Percentiles rank a stretch among this genome's conserved stretches.
These are phyloP conservation scores for Sciurus vulgaris DNA, from an alignment of 2,797 vertebrate genomes.

Conservation along the genomic window DNA sequence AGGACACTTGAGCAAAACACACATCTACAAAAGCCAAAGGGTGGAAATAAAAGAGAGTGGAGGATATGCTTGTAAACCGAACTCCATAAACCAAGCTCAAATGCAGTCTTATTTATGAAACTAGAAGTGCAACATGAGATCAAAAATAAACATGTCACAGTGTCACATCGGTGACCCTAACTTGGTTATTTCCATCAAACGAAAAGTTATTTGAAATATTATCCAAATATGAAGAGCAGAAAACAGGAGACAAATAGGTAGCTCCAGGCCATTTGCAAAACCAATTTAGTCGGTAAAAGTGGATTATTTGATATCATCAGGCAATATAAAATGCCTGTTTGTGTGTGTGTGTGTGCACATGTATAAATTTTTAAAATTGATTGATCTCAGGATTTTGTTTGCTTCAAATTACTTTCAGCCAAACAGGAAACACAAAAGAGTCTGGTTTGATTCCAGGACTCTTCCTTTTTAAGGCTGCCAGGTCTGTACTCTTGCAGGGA, in stretches of 20 bases:
- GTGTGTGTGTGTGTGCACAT: neutral
- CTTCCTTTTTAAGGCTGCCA: constrained; percentile 62
- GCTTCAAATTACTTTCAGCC: constrained; percentile 25
- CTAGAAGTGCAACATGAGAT: neutral
- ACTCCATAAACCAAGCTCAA: neutral
- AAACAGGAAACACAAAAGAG: constrained; percentile 65
- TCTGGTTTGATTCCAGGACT: constrained; percentile 54
- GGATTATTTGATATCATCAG: neutral
- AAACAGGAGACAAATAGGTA: neutral
- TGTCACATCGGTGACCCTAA: neutral
- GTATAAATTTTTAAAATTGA: neutral
- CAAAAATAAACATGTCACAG: neutral
- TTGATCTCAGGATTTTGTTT: constrained; percentile 58
- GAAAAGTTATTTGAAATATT: constrained; percentile 59
- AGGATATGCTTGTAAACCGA: neutral
- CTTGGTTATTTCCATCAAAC: neutral
- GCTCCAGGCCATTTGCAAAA: neutral
- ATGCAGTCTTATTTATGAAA: neutral
- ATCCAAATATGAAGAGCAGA: neutral
- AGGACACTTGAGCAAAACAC: constrained; percentile 20
- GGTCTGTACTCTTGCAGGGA: constrained; percentile 24
- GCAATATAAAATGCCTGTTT: neutral
- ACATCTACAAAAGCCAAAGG: neutral
- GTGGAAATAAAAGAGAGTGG: neutral
- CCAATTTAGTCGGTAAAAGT: neutral